Conservation (phyloP, 2,797 vertebrate genomes). For the Labeo calbasu region DNA sequence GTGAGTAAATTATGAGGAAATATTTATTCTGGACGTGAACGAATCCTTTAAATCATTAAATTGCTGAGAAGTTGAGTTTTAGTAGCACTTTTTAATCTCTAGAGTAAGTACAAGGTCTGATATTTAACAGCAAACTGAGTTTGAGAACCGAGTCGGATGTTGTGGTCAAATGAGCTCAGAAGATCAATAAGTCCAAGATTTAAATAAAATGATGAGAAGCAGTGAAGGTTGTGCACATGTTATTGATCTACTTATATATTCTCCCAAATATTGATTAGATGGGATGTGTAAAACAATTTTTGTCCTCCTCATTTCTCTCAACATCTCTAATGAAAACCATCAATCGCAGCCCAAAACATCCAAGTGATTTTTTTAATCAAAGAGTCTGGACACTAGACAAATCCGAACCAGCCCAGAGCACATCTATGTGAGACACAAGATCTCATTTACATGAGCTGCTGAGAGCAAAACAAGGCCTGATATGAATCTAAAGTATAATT, state of each 20-base stretch:
- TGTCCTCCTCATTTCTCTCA: neutral
- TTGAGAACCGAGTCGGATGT: neutral
- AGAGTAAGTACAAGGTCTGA: neutral
- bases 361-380: constrained; percentile 8
- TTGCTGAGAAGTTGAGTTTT: neutral
- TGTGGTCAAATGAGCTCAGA: neutral
- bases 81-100: neutral
- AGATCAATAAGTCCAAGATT: neutral
- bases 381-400: constrained; percentile 17
- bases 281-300: neutral
- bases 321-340: neutral
- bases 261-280: neutral
- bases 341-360: neutral
- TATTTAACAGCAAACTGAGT: neutral
- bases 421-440: constrained; percentile 43
- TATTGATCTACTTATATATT: neutral
- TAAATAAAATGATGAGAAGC: neutral
- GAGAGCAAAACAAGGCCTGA: constrained; percentile 61
- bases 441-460: constrained; percentile 65
- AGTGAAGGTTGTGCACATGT: neutral
- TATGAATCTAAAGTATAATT: constrained; percentile 46
- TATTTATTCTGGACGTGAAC: too few relatives aligned
- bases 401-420: neutral
- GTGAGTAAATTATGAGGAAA: too few relatives aligned
- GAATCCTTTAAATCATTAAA: neutral